phyloP scores from a whole-genome alignment of 2,888 invertebrate genomes.

The Trisateles emortualis region DNA sequence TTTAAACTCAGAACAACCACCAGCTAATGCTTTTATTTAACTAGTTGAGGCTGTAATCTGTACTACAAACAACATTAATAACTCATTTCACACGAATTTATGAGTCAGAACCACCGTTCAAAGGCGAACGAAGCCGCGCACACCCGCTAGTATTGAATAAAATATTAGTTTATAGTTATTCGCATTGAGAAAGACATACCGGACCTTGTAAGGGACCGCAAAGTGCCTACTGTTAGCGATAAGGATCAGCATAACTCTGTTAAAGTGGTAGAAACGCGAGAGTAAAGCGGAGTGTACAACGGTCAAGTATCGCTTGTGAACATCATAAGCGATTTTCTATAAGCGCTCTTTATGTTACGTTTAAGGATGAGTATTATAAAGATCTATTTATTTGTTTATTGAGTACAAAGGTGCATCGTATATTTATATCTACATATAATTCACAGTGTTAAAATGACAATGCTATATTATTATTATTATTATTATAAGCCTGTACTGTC shows the following conservation, averaged over 20 bases:
- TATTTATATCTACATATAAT: too few species aligned
- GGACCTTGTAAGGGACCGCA: conserved; percentile 71
- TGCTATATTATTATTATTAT: too few species aligned
- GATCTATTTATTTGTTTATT: too few species aligned
- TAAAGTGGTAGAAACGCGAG: conserved; percentile 51
- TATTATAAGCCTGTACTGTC: too few species aligned
- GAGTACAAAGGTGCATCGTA: too few species aligned
- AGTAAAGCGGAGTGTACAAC: conserved; percentile 34
- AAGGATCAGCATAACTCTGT: conserved; percentile 64
- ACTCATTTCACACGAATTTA: conserved; percentile 34
- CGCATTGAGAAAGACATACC: conserved; percentile 66
- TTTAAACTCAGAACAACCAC: too few species aligned
- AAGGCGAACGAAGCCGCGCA: conserved; percentile 21
- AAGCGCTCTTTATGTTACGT: conserved; percentile 10
- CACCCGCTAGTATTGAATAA: conserved; percentile 41
- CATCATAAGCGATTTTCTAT: conserved; percentile 18
- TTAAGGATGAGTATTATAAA: too few species aligned
- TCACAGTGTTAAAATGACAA: too few species aligned
- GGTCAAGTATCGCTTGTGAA: conserved; percentile 26
- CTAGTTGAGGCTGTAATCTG: too few species aligned
- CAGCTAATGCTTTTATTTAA: too few species aligned
- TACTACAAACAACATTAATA: conserved; percentile 8
- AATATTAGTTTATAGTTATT: conserved; percentile 53
- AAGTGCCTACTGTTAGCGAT: conserved; percentile 62
- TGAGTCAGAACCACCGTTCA: conserved; percentile 24